Evolutionary conservation across 2,113 vertebrate species (phyloP).

Genomic region (Coptodon bakossiorum): DNA sequence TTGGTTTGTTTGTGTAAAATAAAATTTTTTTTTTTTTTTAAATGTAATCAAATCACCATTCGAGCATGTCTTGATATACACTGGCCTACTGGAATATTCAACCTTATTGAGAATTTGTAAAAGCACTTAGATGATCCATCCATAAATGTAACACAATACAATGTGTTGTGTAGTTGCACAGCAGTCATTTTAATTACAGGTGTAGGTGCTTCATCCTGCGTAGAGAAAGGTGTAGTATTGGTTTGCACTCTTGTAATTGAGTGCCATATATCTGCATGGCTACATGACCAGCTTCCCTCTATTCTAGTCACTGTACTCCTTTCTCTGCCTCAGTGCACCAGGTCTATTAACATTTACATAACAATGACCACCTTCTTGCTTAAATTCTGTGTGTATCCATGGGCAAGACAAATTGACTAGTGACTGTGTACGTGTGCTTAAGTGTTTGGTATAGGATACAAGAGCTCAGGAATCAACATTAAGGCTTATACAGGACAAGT

Average conservation of each 20-base stretch:
- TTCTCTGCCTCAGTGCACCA: constrained; percentile 31
- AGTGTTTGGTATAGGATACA: neutral
- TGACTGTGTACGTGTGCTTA: neutral
- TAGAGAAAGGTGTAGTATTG: constrained; percentile 5
- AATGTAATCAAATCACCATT: neutral
- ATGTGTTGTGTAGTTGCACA: neutral
- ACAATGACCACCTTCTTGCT: constrained; percentile 59
- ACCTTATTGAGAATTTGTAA: neutral
- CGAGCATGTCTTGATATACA: neutral
- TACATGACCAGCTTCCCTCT: neutral
- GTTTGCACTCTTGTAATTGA: constrained; percentile 47
- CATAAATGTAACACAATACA: neutral
- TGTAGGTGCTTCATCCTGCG: neutral
- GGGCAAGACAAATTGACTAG: neutral
- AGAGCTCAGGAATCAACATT: neutral
- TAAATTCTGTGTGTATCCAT: neutral
- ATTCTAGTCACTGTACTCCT: constrained; percentile 16
- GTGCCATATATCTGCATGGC: constrained; percentile 4
- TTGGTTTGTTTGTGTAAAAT: neutral
- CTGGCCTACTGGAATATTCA: neutral
- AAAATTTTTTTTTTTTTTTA: neutral
- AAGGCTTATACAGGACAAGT: neutral
- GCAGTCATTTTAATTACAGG: neutral
- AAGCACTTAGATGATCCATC: neutral
- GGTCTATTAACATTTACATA: constrained; percentile 70